Evolutionary conservation across 30 jellyfish, hydroid and myxozoan species (phyloP).

Genomic region (Sanderia malayensis): DNA sequence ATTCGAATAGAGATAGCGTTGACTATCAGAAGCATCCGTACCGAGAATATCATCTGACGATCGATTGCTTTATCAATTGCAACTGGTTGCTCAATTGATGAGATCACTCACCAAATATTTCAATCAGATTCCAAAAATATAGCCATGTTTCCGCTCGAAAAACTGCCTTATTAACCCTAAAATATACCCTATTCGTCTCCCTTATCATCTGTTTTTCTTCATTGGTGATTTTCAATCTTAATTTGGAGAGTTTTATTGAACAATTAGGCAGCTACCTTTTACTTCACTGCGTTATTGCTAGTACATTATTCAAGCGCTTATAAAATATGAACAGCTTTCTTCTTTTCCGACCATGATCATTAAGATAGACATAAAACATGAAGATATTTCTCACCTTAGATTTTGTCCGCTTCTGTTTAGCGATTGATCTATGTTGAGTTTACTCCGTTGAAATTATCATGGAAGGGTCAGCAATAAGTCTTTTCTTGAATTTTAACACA

Average conservation of each 20-base stretch:
- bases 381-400: neutral
- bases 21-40: conserved; percentile 35
- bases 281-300: too few relatives aligned
- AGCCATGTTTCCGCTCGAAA: too few relatives aligned
- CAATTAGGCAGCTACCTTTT: too few relatives aligned
- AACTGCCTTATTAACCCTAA: too few relatives aligned
- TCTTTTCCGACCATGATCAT: too few relatives aligned
- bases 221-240: too few relatives aligned
- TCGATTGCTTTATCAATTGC: conserved; percentile 78
- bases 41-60: conserved; percentile 69
- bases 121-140: conserved; percentile 43
- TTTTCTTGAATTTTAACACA: conserved; percentile 18
- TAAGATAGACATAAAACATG: too few relatives aligned
- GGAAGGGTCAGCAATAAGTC: conserved; percentile 43
- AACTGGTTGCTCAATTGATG: conserved; percentile 90
- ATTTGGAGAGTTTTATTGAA: too few relatives aligned
- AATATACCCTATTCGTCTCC: too few relatives aligned
- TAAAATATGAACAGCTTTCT: too few relatives aligned
- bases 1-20: conserved; percentile 13
- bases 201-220: too few relatives aligned
- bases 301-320: too few relatives aligned
- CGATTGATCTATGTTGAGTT: conserved; percentile 1
- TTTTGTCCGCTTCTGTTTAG: neutral
- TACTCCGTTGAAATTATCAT: conserved; percentile 25
- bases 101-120: conserved; percentile 86